A percentile compares a stretch with the other conserved stretches of the same genome.
phyloP scores from a whole-genome alignment of 2,888 invertebrate genomes.

The Hyppa rectilinea region DNA sequence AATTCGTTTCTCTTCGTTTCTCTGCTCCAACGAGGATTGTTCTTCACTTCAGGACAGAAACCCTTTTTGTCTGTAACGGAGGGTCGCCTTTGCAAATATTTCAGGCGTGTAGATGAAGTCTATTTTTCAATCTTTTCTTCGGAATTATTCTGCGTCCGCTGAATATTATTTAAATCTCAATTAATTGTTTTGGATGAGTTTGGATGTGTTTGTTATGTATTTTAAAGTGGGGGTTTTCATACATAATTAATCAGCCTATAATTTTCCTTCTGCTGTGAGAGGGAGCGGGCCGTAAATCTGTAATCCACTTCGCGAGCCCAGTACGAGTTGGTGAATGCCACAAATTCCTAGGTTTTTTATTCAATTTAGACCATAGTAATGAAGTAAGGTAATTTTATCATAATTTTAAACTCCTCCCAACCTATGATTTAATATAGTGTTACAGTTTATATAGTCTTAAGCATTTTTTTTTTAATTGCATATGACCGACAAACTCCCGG shows the following conservation, averaged over 20 bases:
- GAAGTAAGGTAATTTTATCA: not conserved
- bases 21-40: conserved; percentile 29
- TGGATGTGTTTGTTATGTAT: conserved; percentile 35
- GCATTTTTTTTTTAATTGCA: too few species aligned
- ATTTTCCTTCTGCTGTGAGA: not conserved
- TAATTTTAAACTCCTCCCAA: not conserved
- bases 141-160: conserved; percentile 48
- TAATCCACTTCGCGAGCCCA: not conserved
- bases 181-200: conserved; percentile 47
- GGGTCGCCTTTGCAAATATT: conserved; percentile 38
- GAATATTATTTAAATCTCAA: conserved; percentile 45
- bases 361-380: not conserved
- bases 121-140: conserved; percentile 60
- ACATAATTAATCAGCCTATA: conserved; percentile 20
- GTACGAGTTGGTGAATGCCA: not conserved
- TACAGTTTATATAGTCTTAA: not conserved
- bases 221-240: conserved; percentile 27
- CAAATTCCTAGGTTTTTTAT: not conserved
- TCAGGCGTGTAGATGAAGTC: conserved; percentile 55
- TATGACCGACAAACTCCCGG: too few species aligned
- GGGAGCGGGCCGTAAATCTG: not conserved
- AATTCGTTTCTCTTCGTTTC: conserved; percentile 6
- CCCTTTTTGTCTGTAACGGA: conserved; percentile 39
- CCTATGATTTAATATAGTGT: not conserved
- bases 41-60: conserved; percentile 38